phyloP scores from a whole-genome alignment of 2,113 vertebrate genomes.

The Candoia aspera region DNA sequence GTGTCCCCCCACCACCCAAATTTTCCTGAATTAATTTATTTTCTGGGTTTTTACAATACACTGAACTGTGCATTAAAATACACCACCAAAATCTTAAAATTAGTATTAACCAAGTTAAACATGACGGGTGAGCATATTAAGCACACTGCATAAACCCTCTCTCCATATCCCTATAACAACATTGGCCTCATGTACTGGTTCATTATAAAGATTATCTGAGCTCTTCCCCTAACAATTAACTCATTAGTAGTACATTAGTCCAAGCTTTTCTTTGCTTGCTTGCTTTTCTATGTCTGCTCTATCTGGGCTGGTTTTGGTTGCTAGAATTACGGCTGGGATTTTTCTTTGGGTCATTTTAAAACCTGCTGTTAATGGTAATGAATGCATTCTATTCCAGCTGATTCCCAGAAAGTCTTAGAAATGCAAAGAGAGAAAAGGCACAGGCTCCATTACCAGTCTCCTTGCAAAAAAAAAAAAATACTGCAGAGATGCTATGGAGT shows the following conservation, averaged over 20 bases:
- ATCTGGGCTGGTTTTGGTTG: background rate
- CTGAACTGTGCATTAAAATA: background rate
- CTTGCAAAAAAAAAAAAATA: background rate
- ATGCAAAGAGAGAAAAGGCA: background rate
- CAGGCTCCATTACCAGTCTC: background rate
- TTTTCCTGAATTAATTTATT: background rate
- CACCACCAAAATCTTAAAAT: background rate
- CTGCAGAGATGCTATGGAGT: background rate
- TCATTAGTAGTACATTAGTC: background rate
- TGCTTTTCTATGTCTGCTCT: too few species aligned
- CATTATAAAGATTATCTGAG: background rate
- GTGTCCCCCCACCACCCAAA: background rate
- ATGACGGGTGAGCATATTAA: background rate
- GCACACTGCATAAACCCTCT: background rate
- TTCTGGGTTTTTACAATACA: background rate
- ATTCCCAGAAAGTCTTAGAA: conserved; percentile 5
- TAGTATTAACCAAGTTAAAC: background rate
- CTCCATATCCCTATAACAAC: background rate
- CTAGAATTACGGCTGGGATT: background rate
- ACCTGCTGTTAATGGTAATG: conserved; percentile 7
- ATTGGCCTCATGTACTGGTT: background rate
- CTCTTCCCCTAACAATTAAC: background rate
- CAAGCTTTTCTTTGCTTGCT: background rate
- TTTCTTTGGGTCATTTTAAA: background rate
- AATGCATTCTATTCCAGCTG: background rate